phyloP scores from a whole-genome alignment of 2,113 vertebrate species.

The Dasypus novemcinctus region DNA sequence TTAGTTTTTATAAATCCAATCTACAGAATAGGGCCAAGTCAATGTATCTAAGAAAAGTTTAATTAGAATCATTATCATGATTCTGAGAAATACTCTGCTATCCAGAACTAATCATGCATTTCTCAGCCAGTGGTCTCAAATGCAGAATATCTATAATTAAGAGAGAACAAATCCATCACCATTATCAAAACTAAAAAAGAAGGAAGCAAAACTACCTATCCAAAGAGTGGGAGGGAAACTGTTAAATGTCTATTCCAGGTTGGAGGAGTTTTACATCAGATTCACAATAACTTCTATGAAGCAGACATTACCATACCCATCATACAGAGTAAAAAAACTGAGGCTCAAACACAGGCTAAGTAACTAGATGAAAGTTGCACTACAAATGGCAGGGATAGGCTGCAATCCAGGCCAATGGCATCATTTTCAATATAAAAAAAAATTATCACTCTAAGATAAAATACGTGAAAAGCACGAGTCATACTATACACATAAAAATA shows the following conservation, averaged over 20 bases:
- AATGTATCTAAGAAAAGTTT: neutral
- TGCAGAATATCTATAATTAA: neutral
- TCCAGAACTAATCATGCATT: neutral
- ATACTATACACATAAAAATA: slow-evolving; percentile 35
- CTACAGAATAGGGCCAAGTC: neutral
- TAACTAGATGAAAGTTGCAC: neutral
- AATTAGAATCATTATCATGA: neutral
- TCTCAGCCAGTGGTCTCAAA: slow-evolving; percentile 38
- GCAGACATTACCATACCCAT: neutral
- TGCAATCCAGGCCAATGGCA: neutral
- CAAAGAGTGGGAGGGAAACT: slow-evolving; percentile 11
- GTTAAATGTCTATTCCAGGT: neutral
- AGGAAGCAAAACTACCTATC: neutral
- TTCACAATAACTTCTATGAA: neutral
- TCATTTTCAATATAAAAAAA: neutral
- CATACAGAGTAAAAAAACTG: neutral
- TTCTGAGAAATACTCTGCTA: neutral
- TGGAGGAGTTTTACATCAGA: neutral
- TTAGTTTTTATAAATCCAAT: neutral
- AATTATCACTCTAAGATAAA: slow-evolving; percentile 17
- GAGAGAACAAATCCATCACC: neutral
- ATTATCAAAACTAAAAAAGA: slow-evolving; percentile 25
- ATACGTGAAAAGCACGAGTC: neutral
- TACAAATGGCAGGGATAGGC: neutral
- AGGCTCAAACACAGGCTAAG: neutral